phyloP scores from a whole-genome alignment of 92 coral and sea anemone genomes.

The Micromussa lordhowensis region DNA sequence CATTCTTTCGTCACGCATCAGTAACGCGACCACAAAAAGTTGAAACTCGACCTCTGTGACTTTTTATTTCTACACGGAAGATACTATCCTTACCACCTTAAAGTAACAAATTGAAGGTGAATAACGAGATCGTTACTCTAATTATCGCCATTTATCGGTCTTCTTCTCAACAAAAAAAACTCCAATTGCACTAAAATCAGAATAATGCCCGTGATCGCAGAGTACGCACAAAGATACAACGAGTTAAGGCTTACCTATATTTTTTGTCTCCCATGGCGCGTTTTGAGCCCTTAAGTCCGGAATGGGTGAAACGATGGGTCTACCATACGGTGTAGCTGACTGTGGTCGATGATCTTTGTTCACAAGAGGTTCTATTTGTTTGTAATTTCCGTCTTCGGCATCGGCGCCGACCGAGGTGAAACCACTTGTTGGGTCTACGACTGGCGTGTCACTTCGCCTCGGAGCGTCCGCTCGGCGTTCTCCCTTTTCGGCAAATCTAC shows the following conservation, averaged over 20 bases:
- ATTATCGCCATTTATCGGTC: neutral
- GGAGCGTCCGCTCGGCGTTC: slow-evolving; percentile 90
- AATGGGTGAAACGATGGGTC: slow-evolving; percentile 80
- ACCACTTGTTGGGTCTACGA: slow-evolving; percentile 86
- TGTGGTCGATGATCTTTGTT: slow-evolving; percentile 85
- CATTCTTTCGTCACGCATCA: slow-evolving; percentile 13
- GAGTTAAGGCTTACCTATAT: slow-evolving; percentile 52
- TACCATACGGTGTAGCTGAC: slow-evolving; percentile 84
- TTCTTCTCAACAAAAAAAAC: neutral
- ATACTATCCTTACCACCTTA: no score
- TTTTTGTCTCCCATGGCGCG: slow-evolving; percentile 82
- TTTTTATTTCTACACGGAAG: neutral
- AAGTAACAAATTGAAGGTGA: no score
- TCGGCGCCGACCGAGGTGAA: slow-evolving; percentile 93
- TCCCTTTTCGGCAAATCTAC: slow-evolving; percentile 73
- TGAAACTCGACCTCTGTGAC: neutral
- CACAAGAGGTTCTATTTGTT: slow-evolving; percentile 83
- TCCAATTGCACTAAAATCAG: neutral
- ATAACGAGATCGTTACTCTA: neutral
- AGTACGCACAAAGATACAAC: neutral
- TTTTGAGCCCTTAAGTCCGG: slow-evolving; percentile 71
- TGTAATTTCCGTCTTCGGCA: slow-evolving; percentile 82
- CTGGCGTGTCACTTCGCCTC: slow-evolving; percentile 84
- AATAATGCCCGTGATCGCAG: neutral
- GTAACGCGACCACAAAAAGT: neutral